A percentile compares a stretch with the other conserved stretches of the same genome.
Conservation (phyloP, 2,797 vertebrate species). For the Coregonus sp. region DNA sequence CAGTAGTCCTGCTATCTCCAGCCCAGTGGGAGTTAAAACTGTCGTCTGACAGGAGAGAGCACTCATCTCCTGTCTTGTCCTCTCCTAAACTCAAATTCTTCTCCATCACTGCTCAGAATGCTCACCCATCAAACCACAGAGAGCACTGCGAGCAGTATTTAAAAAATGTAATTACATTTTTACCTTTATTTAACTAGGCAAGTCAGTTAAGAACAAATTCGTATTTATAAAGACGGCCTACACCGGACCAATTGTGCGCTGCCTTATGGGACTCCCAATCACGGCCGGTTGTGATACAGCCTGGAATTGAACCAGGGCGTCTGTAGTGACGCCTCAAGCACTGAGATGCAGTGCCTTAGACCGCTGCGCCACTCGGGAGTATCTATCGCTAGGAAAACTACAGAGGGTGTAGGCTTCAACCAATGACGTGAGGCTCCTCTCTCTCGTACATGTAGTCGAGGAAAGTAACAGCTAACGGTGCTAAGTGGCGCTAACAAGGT, state of each 20-base stretch:
- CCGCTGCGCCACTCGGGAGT: too few species aligned
- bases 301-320: too few species aligned
- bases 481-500: background rate
- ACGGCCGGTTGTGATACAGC: too few species aligned
- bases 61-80: background rate
- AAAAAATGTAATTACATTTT: too few species aligned
- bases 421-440: background rate
- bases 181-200: too few species aligned
- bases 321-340: too few species aligned
- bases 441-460: background rate
- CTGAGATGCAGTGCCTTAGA: too few species aligned
- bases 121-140: background rate
- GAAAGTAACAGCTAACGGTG: background rate
- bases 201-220: too few species aligned
- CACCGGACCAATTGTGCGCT: too few species aligned
- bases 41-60: background rate
- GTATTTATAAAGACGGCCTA: too few species aligned
- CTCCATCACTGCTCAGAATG: background rate
- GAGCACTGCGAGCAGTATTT: background rate
- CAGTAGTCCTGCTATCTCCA: background rate
- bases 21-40: conserved; percentile 1
- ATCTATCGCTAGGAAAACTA: background rate
- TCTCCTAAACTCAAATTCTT: background rate
- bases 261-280: too few species aligned
- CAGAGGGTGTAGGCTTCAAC: background rate